Evolutionary conservation across 2,113 vertebrate genomes (phyloP), one percentile per base, ranked within the genome.

Genomic region (Pleuronectes platessa): DNA sequence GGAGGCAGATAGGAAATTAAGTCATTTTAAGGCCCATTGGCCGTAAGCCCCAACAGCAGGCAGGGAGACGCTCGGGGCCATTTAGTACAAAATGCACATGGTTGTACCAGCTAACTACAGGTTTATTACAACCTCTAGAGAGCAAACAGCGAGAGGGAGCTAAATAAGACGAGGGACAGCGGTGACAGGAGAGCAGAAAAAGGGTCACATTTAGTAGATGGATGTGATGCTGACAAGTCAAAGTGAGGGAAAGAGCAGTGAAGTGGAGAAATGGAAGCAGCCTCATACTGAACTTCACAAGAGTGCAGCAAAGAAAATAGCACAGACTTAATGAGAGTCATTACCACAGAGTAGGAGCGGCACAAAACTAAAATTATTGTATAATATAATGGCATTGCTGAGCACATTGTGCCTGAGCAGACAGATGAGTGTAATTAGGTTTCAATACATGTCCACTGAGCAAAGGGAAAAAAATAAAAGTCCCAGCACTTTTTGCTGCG

Each of bases 1-100:
- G 81, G 84, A 85, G 83, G 81, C 68, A 79, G 68, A 87, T 69
- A 87, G 83, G 78, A 89, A 90, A 91, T 92, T 83, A 90, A 89
- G 87, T 90, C 79, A 90, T 92, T 92, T 91, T 81, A 87, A 88
- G 83, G 77, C 82, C 90, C 91, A 92, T 88, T 90, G 88, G 87
- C 84, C 8, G 71, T 79, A 74, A 89, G 86, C 68, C 69, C 82
- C 74, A 82, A 82, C 85, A 88, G 86, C 86, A 88, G 84, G 87
- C 68, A 76, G 73, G 24, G 74, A 84, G 78, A 81, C 65, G 40
- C 88, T 49, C 26, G 42, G 80, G 87, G 76, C 78, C 74, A 86
- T 89, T 90, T 90, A 87, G 79, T 68, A 45, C 69, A 85, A 91
- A 90, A 89, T 64, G 75, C 72, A 82, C 85, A 86, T 45, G 74